These are phyloP conservation scores for Hypselothyrea guttata DNA, from an alignment of 2,888 invertebrate genomes.

Conservation along the genomic window DNA sequence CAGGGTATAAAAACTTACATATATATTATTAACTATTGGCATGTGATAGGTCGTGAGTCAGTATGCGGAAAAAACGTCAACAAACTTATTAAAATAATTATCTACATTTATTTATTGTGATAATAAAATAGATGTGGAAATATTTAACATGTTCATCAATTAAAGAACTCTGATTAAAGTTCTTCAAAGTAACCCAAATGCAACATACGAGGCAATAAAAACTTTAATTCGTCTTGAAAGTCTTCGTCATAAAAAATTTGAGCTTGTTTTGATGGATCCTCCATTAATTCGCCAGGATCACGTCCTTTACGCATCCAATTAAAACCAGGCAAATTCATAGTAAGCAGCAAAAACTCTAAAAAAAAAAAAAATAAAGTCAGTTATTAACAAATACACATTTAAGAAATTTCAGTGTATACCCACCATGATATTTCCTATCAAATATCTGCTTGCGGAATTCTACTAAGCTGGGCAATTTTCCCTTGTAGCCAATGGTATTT, in stretches of 20 bases:
- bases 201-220: conserved; percentile 48
- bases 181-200: conserved; percentile 59
- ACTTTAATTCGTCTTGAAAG: conserved; percentile 24
- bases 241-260: conserved; percentile 9
- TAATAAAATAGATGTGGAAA: too few relatives aligned
- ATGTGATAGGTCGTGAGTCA: background rate
- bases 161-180: too few relatives aligned
- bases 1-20: too few relatives aligned
- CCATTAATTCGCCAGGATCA: conserved; percentile 10
- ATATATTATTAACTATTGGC: too few relatives aligned
- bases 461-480: conserved; percentile 45
- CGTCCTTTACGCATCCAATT: conserved; percentile 11
- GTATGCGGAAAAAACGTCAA: too few relatives aligned
- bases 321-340: conserved; percentile 28
- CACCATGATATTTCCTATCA: conserved; percentile 53
- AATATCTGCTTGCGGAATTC: conserved; percentile 51
- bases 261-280: background rate
- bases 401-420: conserved; percentile 21
- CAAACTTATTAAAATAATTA: too few relatives aligned
- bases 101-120: too few relatives aligned
- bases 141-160: too few relatives aligned
- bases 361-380: background rate
- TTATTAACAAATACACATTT: background rate
- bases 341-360: conserved; percentile 30
- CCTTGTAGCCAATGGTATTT: conserved; percentile 49